Percentiles rank a stretch among this genome's conserved stretches.
These are phyloP conservation scores for Parnassius smintheus DNA, from an alignment of 2,888 invertebrate genomes.

Conservation along the genomic window DNA sequence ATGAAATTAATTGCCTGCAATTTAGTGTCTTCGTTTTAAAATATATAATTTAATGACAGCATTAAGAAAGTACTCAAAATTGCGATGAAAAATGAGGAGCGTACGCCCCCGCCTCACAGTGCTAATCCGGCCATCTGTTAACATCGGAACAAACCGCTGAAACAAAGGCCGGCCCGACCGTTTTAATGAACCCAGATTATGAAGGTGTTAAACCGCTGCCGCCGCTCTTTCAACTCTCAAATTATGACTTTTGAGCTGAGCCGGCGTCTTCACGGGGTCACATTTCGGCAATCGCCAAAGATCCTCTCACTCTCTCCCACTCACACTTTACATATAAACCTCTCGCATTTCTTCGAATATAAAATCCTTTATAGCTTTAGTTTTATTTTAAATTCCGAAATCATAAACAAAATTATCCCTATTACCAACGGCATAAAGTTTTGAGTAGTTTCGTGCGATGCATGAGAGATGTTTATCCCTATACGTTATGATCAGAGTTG, in stretches of 20 bases:
- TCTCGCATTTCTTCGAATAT: conserved; percentile 62
- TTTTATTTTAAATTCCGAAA: conserved; percentile 44
- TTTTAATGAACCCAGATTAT: conserved; percentile 79
- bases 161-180: conserved; percentile 74
- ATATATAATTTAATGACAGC: conserved; percentile 18
- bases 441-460: conserved; percentile 18
- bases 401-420: conserved; percentile 52
- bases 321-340: conserved; percentile 49
- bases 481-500: conserved; percentile 73
- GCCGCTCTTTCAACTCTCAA: conserved; percentile 76
- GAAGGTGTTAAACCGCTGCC: conserved; percentile 78
- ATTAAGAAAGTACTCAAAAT: conserved; percentile 22
- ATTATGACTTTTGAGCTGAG: conserved; percentile 71
- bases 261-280: conserved; percentile 69
- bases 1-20: neutral
- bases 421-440: conserved; percentile 40
- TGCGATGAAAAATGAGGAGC: conserved; percentile 35
- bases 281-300: conserved; percentile 71
- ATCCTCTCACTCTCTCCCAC: conserved; percentile 57
- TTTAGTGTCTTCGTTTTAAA: conserved; percentile 10
- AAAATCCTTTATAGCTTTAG: conserved; percentile 58
- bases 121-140: conserved; percentile 79
- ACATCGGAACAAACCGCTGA: conserved; percentile 73
- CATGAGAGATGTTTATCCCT: conserved; percentile 60
- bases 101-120: conserved; percentile 55